These are phyloP conservation scores for Semnornis frantzii DNA, from an alignment of 2,113 vertebrate genomes.

Conservation along the genomic window DNA sequence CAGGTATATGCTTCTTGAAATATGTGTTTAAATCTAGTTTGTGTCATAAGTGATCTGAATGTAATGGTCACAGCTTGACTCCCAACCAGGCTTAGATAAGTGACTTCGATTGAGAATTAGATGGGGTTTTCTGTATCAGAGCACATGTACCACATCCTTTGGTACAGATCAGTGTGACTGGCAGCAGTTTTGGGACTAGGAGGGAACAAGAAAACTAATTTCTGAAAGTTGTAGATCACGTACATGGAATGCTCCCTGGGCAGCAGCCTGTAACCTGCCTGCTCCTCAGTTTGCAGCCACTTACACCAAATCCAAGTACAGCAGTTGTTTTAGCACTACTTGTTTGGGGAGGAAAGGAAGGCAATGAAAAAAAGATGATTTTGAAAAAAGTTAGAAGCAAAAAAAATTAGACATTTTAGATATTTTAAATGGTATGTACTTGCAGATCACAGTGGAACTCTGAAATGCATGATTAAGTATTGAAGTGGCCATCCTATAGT, in stretches of 20 bases:
- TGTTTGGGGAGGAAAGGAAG: not conserved
- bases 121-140: slow-evolving; percentile 8
- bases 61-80: slow-evolving; percentile 51
- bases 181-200: not conserved
- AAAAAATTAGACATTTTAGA: not conserved
- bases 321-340: not conserved
- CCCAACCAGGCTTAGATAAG: slow-evolving; percentile 14
- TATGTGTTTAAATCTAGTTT: slow-evolving; percentile 22
- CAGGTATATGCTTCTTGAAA: slow-evolving; percentile 35
- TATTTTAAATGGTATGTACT: not conserved
- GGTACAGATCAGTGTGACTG: not conserved
- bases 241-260: not conserved
- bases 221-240: not conserved
- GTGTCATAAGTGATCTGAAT: slow-evolving; percentile 60
- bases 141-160: not conserved
- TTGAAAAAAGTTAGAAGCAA: not conserved
- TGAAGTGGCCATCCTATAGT: not conserved
- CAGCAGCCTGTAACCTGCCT: not conserved
- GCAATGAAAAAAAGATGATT: not conserved
- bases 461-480: not conserved
- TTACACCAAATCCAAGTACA: rapidly evolving
- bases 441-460: not conserved
- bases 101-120: not conserved
- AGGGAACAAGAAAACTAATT: not conserved
- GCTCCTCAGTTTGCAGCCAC: not conserved